Base-by-base conservation (phyloP, 2,888 invertebrate genomes). In the Platynereis dumerilii region DNA sequence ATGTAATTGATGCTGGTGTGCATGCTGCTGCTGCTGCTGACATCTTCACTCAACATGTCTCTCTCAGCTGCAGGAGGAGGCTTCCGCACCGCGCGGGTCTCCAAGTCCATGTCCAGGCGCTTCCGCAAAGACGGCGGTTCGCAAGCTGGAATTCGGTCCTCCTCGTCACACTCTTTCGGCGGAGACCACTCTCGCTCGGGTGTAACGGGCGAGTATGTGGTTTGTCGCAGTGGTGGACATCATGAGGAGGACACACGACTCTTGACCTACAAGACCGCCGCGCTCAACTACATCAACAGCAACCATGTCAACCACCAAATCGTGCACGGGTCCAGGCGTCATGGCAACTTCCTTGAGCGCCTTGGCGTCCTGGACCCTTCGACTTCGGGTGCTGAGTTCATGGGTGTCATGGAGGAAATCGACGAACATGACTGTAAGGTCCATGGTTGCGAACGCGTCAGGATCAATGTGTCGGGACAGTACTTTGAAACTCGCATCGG, bases 381-480 rank as follows among this genome's bases (percentile, higher is more conserved):
- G 34, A 26, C 59, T 27, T 55, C 34, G 7, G 34, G 5, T 5
- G 34, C 5, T 12, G 28, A 60, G 20, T 17, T 29, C 53, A 29
- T 26, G 28, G 54, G 34, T n/a, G 3, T 48, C 5, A 7, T n/a
- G 7, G 22, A 5, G 5, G 48, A 48, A n/a, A 20, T 48, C 48
- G 48, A 53, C 52, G 39, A 44, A 5, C 81, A 81, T 68, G 72
- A 72, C 58, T 81, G 83, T 66, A 69, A 70, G 28, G 66, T 77
- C 20, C 69, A 71, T 24, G 81, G 80, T 1, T 82, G 82, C 66
- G 80, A 83, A 63, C 68, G 81, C 24, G 77, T 84, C 28, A 77
- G 78, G 0, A 80, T 84, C 65, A 84, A 84, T 71, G 82, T 84
- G 15, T 81, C 82, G 64, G 84, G 84, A 12, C 78, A 80, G 74